Evolutionary conservation across 2,113 vertebrate species (phyloP), one percentile per base, ranked within the genome.

Genomic region (Hepsetus odoe): DNA sequence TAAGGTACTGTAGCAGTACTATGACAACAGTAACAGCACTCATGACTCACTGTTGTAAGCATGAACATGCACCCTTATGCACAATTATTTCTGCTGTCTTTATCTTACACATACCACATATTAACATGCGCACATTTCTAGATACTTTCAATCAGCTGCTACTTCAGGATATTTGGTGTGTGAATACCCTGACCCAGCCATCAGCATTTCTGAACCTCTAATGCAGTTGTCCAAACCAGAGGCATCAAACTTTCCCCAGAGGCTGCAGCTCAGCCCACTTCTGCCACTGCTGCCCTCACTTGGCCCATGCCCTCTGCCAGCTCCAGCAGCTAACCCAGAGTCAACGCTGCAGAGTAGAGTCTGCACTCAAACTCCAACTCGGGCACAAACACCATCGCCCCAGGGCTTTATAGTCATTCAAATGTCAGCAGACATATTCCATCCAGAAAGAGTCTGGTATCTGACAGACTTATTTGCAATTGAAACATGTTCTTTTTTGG

Each of bases 161-260:
- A 20, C 7, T 24, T 32, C 26, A 1, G 9, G 4, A 32, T 74
- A 24, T 30, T 24, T 1, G 44, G 56, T 61, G 53, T 13, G 16
- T 5, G 72, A 61, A 46, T 72, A 24, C 51, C 38, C 55, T 38
- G 35, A 49, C 49, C 18, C 46, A 53, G 38, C 16, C 35, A 59
- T 22, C 24, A 28, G 28, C 18, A 28, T 16, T 14, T 30, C 58
- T 61, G 24, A 33, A 26, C 58, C 58, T 61, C 14, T 61, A 55
- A 55, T 55, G 51, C 4, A 20, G 28, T 35, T 64, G 28, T 64
- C 59, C 59, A 64, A 64, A 33, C 59, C 32, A 64, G 30, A 64
- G 30, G 51, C 51, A 55, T 55, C 51, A 55, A 24, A 55, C 12
- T n/a, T 22, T 55, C 51, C 51, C 51, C 22, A 2, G n/a, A 55